A percentile compares a stretch with the other conserved stretches of the same genome.
phyloP scores from a whole-genome alignment of 1,140 invertebrate species.

The Venustaconcha ellipsiformis region DNA sequence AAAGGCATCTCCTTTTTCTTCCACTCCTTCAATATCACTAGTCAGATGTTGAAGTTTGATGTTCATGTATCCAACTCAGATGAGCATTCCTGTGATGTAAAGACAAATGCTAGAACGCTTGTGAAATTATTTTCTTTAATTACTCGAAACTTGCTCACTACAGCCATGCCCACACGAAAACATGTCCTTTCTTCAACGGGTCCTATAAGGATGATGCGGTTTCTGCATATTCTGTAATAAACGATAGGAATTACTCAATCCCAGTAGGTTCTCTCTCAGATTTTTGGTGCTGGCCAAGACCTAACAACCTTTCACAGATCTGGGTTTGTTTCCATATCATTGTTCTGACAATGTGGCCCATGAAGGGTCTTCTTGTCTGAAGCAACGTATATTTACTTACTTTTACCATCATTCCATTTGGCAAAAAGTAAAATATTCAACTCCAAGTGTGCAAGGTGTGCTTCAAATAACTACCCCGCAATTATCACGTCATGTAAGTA shows the following conservation, averaged over 20 bases:
- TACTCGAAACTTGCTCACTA: background rate
- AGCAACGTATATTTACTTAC: too few relatives aligned
- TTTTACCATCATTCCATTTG: too few relatives aligned
- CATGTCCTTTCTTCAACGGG: background rate
- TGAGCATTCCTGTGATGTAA: background rate
- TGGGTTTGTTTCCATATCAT: too few relatives aligned
- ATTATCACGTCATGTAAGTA: too few relatives aligned
- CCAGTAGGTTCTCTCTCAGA: background rate
- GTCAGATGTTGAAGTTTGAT: background rate
- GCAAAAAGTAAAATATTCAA: too few relatives aligned
- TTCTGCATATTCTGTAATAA: background rate
- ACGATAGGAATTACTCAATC: conserved; percentile 2
- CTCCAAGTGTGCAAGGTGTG: too few relatives aligned
- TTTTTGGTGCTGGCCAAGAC: too few relatives aligned
- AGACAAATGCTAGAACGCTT: background rate
- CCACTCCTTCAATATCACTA: conserved; percentile 1
- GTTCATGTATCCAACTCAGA: conserved; percentile 11
- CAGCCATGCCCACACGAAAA: background rate
- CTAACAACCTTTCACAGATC: too few relatives aligned
- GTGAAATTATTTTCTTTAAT: background rate
- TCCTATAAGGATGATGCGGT: background rate
- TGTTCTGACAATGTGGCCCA: too few relatives aligned
- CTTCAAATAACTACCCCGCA: too few relatives aligned
- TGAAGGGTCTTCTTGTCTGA: too few relatives aligned
- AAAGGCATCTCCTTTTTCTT: background rate